Conservation (phyloP, 2,888 invertebrate genomes). For the Fragum whitleyi region DNA sequence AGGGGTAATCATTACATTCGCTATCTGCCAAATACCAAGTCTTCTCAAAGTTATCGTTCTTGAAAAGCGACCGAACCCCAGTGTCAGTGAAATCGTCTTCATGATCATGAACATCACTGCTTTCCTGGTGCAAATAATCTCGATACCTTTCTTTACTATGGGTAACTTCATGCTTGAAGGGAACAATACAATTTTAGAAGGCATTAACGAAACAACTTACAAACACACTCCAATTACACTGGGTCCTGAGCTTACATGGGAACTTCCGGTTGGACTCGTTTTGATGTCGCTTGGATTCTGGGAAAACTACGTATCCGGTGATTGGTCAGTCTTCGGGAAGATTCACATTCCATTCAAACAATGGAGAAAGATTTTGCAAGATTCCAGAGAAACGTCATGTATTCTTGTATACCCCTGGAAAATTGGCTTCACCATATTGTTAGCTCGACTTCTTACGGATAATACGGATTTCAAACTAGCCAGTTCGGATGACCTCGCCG, state of each 20-base stretch:
- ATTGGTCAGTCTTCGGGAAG: constrained; percentile 78
- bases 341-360: constrained; percentile 74
- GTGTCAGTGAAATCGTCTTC: constrained; percentile 68
- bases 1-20: constrained; percentile 81
- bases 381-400: constrained; percentile 75
- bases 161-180: constrained; percentile 68
- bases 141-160: constrained; percentile 69
- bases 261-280: constrained; percentile 93
- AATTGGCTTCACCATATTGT: constrained; percentile 73
- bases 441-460: constrained; percentile 72
- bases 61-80: constrained; percentile 69
- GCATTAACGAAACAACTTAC: constrained; percentile 61
- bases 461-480: constrained; percentile 68
- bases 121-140: constrained; percentile 73
- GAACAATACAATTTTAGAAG: constrained; percentile 68
- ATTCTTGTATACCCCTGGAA: constrained; percentile 76
- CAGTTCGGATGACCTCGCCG: constrained; percentile 43
- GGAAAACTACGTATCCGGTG: constrained; percentile 94
- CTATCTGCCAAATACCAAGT: constrained; percentile 81
- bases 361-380: constrained; percentile 75
- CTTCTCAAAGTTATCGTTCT: constrained; percentile 80
- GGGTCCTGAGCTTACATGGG: constrained; percentile 88
- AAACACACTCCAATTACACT: constrained; percentile 61
- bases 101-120: constrained; percentile 71
- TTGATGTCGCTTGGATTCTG: constrained; percentile 98